phyloP scores from a whole-genome alignment of 92 coral and sea anemone genomes.

The Paragorgia papillata region DNA sequence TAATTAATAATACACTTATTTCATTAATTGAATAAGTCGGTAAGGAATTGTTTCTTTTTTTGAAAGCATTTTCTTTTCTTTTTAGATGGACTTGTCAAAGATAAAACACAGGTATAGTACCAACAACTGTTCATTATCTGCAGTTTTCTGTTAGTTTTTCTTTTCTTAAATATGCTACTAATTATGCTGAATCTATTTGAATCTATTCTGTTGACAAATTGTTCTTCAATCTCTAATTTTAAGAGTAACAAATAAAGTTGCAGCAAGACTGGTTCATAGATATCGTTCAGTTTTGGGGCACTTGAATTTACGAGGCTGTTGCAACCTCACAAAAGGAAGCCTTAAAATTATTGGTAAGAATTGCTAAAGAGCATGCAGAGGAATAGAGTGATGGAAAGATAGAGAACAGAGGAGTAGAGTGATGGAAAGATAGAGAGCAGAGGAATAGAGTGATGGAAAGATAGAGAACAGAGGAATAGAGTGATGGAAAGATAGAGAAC shows the following conservation, averaged over 20 bases:
- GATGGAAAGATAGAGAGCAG: no score
- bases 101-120: conserved; percentile 95
- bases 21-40: no score
- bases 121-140: no score
- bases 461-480: no score
- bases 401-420: no score
- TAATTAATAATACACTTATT: not conserved
- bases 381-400: not conserved
- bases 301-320: conserved; percentile 85
- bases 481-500: no score
- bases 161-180: no score
- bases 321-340: conserved; percentile 75
- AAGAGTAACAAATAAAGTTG: conserved; percentile 87
- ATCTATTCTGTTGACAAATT: no score
- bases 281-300: conserved; percentile 96
- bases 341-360: conserved; percentile 78
- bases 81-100: conserved; percentile 79
- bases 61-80: not conserved
- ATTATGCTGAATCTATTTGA: no score
- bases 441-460: not conserved
- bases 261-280: conserved; percentile 77
- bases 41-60: no score
- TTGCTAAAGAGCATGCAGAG: not conserved
- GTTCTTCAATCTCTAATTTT: no score
- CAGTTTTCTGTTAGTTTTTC: no score